Evolutionary conservation across 2,797 vertebrate species (phyloP).

Genomic region (Acipenser ruthenus): DNA sequence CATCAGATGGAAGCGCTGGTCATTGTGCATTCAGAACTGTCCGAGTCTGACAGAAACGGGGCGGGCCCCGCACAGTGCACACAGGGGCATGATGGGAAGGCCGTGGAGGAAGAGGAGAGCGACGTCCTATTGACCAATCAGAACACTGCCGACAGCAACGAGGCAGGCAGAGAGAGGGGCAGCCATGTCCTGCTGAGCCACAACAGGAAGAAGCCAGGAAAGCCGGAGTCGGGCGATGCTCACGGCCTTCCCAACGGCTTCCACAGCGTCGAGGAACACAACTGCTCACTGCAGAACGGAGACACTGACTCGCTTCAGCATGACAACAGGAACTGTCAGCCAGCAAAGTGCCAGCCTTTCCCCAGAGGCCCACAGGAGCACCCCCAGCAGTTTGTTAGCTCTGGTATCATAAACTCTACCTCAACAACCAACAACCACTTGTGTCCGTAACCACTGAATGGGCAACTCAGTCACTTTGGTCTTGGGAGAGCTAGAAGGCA

Average conservation of each 20-base stretch:
- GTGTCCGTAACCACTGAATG: slow-evolving; percentile 51
- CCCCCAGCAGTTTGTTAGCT: slow-evolving; percentile 53
- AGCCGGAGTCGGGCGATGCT: slow-evolving; percentile 31
- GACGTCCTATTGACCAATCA: slow-evolving; percentile 40
- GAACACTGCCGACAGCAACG: slow-evolving; percentile 23
- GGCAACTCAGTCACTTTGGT: neutral
- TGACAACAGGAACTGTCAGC: slow-evolving; percentile 17
- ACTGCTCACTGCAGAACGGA: slow-evolving; percentile 44
- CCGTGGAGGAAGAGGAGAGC: slow-evolving; percentile 26
- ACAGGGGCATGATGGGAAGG: slow-evolving; percentile 25
- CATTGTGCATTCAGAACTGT: slow-evolving; percentile 89
- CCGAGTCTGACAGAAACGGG: slow-evolving; percentile 49
- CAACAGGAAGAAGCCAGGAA: slow-evolving; percentile 18
- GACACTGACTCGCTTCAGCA: slow-evolving; percentile 48
- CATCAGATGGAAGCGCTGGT: slow-evolving; percentile 91
- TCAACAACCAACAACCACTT: slow-evolving; percentile 58
- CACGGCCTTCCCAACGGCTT: slow-evolving; percentile 67
- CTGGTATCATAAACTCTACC: slow-evolving; percentile 59
- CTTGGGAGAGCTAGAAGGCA: no score
- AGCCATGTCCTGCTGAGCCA: slow-evolving; percentile 16
- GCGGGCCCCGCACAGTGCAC: no score
- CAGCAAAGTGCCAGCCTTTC: slow-evolving; percentile 43
- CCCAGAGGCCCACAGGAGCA: slow-evolving; percentile 32
- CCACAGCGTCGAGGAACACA: slow-evolving; percentile 55
- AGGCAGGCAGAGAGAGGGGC: slow-evolving; percentile 23